Conservation (phyloP, 30 jellyfish, hydroid and myxozoan genomes). For the Morbakka virulenta region DNA sequence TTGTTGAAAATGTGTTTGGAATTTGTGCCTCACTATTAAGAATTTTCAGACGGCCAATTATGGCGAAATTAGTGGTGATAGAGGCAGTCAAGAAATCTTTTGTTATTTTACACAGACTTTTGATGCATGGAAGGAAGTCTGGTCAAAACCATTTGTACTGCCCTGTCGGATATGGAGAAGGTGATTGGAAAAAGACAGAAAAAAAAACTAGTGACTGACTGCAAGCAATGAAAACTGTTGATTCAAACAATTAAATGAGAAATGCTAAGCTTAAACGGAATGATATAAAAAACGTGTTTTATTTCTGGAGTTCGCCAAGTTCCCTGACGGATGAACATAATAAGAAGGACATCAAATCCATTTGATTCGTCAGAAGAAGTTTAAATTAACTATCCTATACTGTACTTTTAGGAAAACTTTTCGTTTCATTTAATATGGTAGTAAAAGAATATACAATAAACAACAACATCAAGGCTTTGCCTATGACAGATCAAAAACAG, state of each 20-base stretch:
- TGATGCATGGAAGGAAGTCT: background rate
- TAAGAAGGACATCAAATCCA: background rate
- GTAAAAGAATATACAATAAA: background rate
- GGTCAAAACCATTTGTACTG: background rate
- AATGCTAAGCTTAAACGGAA: background rate
- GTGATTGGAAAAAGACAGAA: background rate
- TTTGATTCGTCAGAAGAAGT: background rate
- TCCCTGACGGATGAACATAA: background rate
- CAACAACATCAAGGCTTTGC: background rate
- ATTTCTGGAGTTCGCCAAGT: background rate
- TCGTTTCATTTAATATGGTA: background rate
- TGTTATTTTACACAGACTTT: background rate
- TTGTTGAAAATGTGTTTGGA: constrained; percentile 30
- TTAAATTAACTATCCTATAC: background rate
- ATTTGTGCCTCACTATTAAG: constrained; percentile 39
- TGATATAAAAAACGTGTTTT: background rate
- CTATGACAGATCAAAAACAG: no score
- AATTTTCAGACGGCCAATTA: constrained; percentile 3
- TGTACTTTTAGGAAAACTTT: background rate
- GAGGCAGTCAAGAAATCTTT: background rate
- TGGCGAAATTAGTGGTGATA: background rate
- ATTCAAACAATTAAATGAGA: background rate
- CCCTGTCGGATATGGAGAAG: background rate
- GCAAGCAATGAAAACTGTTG: constrained; percentile 1
- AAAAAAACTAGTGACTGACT: background rate